These are phyloP conservation scores for Triplophysa yarkandensis DNA, from an alignment of 2,797 vertebrate genomes.

Conservation along the genomic window DNA sequence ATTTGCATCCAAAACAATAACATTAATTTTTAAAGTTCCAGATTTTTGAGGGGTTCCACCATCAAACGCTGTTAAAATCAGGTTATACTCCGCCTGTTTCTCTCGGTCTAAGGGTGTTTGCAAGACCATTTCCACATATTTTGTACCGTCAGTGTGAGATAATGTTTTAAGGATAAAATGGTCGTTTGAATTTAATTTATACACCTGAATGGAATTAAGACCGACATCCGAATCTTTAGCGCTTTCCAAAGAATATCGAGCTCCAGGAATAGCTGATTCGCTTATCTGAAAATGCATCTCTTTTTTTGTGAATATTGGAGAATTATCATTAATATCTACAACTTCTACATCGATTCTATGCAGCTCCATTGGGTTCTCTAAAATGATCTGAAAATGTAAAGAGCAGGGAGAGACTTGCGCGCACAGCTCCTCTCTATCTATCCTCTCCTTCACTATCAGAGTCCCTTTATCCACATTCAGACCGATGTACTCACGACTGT, in stretches of 20 bases:
- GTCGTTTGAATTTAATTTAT: constrained; percentile 46
- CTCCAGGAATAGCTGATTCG: constrained; percentile 62
- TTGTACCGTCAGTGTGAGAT: constrained; percentile 33
- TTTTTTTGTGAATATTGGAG: constrained; percentile 59
- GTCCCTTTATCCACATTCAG: constrained; percentile 71
- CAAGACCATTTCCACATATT: constrained; percentile 56
- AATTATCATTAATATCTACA: constrained; percentile 73
- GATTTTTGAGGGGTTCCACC: constrained; percentile 50
- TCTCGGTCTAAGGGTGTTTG: constrained; percentile 48
- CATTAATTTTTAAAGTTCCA: not conserved
- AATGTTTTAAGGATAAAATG: constrained; percentile 50
- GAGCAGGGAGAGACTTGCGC: constrained; percentile 69
- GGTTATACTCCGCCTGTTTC: constrained; percentile 42
- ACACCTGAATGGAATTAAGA: constrained; percentile 52
- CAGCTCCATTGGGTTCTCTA: constrained; percentile 81
- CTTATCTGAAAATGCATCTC: constrained; percentile 65
- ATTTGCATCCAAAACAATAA: constrained; percentile 65
- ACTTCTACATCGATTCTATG: constrained; percentile 70
- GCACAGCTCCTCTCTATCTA: constrained; percentile 79
- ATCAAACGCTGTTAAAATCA: constrained; percentile 52
- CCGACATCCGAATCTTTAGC: constrained; percentile 54
- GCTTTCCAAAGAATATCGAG: constrained; percentile 53
- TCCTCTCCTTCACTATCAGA: constrained; percentile 72
- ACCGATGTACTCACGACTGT: constrained; percentile 74
- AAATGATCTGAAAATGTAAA: constrained; percentile 78